Evolutionary conservation across 53 echinoderm and acorn worm genomes (phyloP), one percentile per base, ranked within the genome.

Genomic region (Antedon mediterranea): DNA sequence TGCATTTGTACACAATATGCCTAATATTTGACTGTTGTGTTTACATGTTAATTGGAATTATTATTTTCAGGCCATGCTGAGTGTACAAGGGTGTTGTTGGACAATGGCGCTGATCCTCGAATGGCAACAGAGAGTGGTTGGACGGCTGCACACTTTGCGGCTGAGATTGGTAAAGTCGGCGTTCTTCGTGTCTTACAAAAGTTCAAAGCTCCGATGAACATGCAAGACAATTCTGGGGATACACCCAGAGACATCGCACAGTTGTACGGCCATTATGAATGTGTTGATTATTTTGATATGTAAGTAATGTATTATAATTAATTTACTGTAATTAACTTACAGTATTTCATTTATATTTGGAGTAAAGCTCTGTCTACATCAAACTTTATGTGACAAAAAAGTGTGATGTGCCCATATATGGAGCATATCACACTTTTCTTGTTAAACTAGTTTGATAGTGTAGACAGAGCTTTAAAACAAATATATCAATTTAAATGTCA

Each of bases 101-200:
- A 92, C 77, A 89, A 97, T 33, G 97, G 92, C 3, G 89, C 89
- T 14, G 89, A 84, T 28, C 75, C 90, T 3, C 88, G 89, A 71
- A 87, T 79, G 4, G 82, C 85, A 76, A 97, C 97, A n/a, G 97
- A 97, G 72, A 77, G 37, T 30, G 97, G 92, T 2, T 97, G 92
- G 92, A 92, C 97, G 29, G 87, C 97, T 11, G 79, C 88, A 0
- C 97, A 97, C 81, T 97, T 97, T 79, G 92, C 97, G 28, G 92
- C 92, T 5, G 97, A 97, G 73, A 85, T 83, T 28, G 97, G 97
- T 27, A 92, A 86, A 43, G 77, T 97, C 14, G 34, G 89, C 0
- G 90, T 89, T 41, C 81, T 97, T 30, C 87, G 79, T 74, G 87
- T 88, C 4, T 72, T 97, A 43, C 92, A 92, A 77, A 92, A 89